Evolutionary conservation across 2,113 vertebrate species (phyloP).

Genomic region (Conger conger): DNA sequence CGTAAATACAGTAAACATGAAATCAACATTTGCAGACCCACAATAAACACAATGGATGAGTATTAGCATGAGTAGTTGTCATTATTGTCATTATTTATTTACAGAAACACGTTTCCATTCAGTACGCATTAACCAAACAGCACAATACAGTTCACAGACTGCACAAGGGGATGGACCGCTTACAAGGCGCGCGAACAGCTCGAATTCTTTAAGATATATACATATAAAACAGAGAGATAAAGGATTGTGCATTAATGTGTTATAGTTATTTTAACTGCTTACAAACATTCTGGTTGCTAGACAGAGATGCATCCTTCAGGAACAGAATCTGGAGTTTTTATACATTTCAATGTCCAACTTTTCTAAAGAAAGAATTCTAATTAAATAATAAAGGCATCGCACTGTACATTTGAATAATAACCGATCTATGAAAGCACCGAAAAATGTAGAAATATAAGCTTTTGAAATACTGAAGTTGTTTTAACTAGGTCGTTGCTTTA

Average conservation of each 20-base stretch:
- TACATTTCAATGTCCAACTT: slow-evolving; percentile 36
- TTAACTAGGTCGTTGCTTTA: neutral
- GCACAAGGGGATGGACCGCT: slow-evolving; percentile 54
- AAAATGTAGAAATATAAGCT: neutral
- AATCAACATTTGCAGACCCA: neutral
- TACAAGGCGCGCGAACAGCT: slow-evolving; percentile 59
- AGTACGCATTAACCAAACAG: slow-evolving; percentile 69
- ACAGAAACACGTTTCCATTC: slow-evolving; percentile 70
- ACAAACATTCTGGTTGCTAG: slow-evolving; percentile 45
- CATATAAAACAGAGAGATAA: slow-evolving; percentile 29
- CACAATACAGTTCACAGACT: slow-evolving; percentile 76
- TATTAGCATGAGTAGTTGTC: neutral
- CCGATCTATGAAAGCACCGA: slow-evolving; percentile 15
- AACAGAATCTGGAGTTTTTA: slow-evolving; percentile 31
- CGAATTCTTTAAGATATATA: slow-evolving; percentile 23
- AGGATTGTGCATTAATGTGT: slow-evolving; percentile 39
- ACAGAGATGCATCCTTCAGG: slow-evolving; percentile 32
- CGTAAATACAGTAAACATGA: neutral
- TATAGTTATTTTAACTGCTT: slow-evolving; percentile 43
- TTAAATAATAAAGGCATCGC: slow-evolving; percentile 46
- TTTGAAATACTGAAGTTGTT: slow-evolving; percentile 10
- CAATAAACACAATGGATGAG: neutral
- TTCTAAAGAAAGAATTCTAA: slow-evolving; percentile 25
- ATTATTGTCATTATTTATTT: slow-evolving; percentile 51
- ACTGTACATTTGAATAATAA: slow-evolving; percentile 38